Conservation (phyloP, 2,888 invertebrate species). For the Amiota minor region DNA sequence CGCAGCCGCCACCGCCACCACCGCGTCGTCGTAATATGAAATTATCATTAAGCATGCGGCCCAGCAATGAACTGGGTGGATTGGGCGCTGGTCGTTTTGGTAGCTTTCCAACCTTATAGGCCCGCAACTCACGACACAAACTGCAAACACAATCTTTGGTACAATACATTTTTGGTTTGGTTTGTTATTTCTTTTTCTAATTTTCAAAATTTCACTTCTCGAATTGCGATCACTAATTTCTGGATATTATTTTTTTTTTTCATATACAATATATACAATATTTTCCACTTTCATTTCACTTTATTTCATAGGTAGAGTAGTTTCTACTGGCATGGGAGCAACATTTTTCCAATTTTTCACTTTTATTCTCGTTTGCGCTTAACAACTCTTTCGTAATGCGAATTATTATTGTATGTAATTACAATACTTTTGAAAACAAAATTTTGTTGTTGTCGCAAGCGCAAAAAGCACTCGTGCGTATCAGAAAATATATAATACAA, state of each 20-base stretch:
- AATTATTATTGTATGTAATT: background rate
- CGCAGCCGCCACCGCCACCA: conserved; percentile 32
- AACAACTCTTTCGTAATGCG: background rate
- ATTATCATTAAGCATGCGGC: conserved; percentile 72
- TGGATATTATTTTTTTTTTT: no score
- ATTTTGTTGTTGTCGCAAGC: background rate
- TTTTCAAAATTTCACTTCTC: background rate
- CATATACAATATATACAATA: no score
- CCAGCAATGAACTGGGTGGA: conserved; percentile 60
- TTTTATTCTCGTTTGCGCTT: background rate
- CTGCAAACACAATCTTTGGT: conserved; percentile 83
- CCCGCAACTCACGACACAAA: conserved; percentile 82
- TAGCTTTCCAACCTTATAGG: conserved; percentile 74
- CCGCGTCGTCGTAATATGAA: conserved; percentile 74
- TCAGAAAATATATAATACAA: background rate
- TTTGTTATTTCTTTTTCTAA: background rate
- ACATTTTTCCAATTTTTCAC: conserved; percentile 3
- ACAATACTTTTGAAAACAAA: background rate
- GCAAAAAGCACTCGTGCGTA: background rate
- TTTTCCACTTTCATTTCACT: background rate
- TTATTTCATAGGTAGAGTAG: no score
- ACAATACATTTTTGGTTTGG: conserved; percentile 78
- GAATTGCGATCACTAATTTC: no score
- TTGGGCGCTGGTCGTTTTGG: conserved; percentile 63
- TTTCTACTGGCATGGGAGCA: background rate